These are phyloP conservation scores for Oncopodura yosiiana DNA, from an alignment of 1,140 invertebrate species.

Conservation along the genomic window DNA sequence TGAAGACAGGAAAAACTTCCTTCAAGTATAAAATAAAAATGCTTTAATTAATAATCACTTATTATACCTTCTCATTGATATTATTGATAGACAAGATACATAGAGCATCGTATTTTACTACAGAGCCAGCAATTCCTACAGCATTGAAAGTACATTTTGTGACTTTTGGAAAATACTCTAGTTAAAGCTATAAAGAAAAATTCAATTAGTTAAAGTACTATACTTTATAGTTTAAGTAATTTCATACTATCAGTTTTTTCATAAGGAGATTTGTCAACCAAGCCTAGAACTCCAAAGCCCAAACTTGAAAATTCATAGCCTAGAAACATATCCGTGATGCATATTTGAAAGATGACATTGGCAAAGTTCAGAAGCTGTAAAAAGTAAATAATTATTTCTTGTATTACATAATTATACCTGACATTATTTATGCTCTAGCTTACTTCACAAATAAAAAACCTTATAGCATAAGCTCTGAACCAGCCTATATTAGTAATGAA, in stretches of 20 bases:
- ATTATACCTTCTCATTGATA: slow-evolving; percentile 44
- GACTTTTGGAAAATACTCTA: slow-evolving; percentile 38
- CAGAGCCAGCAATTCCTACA: slow-evolving; percentile 21
- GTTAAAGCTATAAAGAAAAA: no score
- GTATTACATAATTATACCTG: no score
- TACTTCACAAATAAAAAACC: slow-evolving; percentile 72
- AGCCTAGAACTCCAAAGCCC: slow-evolving; percentile 42
- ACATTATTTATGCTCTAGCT: no score
- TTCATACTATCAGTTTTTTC: slow-evolving; percentile 38
- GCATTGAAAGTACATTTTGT: slow-evolving; percentile 38
- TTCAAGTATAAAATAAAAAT: no score
- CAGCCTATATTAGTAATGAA: slow-evolving; percentile 63
- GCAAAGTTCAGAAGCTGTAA: slow-evolving; percentile 71
- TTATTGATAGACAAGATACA: slow-evolving; percentile 43
- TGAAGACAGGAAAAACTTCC: no score
- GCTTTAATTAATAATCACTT: no score
- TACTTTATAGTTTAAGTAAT: no score
- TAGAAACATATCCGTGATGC: slow-evolving; percentile 44
- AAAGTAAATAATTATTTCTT: no score
- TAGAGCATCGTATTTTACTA: slow-evolving; percentile 37
- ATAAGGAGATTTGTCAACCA: slow-evolving; percentile 25
- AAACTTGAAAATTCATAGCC: slow-evolving; percentile 45
- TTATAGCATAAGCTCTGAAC: slow-evolving; percentile 73
- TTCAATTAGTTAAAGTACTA: no score
- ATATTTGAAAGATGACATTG: slow-evolving; percentile 71